Evolutionary conservation across 1,140 invertebrate species (phyloP), one percentile per base, ranked within the genome.

Genomic region (Drosophila tropicalis): DNA sequence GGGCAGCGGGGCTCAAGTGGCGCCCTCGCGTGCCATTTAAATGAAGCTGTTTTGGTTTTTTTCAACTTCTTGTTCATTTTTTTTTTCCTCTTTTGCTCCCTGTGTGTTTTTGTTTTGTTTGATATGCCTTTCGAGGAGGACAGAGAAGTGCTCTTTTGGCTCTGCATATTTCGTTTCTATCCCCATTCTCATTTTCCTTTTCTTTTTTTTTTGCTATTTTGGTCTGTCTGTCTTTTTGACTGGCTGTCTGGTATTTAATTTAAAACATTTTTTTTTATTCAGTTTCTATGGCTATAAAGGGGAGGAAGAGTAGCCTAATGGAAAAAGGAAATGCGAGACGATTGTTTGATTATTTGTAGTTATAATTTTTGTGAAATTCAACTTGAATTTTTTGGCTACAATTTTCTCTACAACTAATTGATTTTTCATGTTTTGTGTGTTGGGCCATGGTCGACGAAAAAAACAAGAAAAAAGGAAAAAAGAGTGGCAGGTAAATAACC

Each of bases 1-100:
- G 36, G 75, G 71, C 66, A 47, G 56, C 55, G 60, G 75, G 56
- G 39, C 62, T 81, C 77, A 84, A 85, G 72, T 61, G 60, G 70
- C 72, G 81, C 83, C 83, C 83, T 80, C 72, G 79, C 83, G 83
- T 86, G 83, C 83, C 76, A 87, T 86, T 87, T 76, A 86, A 86
- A 86, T 86, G 83, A 86, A 86, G 83, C 83, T 86, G 83, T 86
- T 82, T 73, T 39, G 47, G 36, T 57, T 72, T 51, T 68, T 76
- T 57, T 54, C 65, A 51, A 36, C 60, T 47, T 57, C 57, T 57
- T 65, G 67, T 32, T 15, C n/a, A 15, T 55, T 10, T 10, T 36
- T 56, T 40, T 61, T 62, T 68, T 44, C 12, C 34, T 36, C 7
- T 36, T 36, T 36, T 36, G 34, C 34, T 36, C 34, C 34, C 34